Base-by-base conservation (phyloP, 2,113 vertebrate genomes). In the Chaetodon trifascialis region DNA sequence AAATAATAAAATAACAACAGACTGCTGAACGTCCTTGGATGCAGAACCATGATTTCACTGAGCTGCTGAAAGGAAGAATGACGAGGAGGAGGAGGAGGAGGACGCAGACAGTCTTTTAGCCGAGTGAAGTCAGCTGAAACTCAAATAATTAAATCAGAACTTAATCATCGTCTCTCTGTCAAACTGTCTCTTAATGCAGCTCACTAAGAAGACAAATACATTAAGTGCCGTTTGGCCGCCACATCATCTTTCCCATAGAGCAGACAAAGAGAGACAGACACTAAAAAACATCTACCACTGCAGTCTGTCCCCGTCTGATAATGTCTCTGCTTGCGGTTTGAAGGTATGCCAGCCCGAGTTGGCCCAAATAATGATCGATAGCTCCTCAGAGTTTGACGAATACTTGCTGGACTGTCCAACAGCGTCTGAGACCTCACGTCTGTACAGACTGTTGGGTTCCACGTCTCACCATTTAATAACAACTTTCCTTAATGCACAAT, bases 171-270 rank as follows among this genome's bases (percentile, higher is more conserved):
- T 40, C 30, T 80, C 58, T 47, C 62, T 80, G 74, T 63, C 80
- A 80, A 75, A 75, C 73, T 68, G 69, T 51, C 5, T 5, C 64
- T 74, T 52, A 56, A 63, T 51, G 64, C 11, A 2, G 11, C 65
- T 76, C 56, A 47, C 51, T 36, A 36, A 72, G 17, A 25, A 11
- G 21, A 73, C 58, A 73, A 86, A 73, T 42, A 21, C 34, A 73
- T 67, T 75, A 62, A 77, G 66, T 55, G 73, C 30, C 78, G 68
- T 82, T 88, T 89, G 85, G 87, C 77, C 7, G 23, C 56, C 78
- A 72, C 52, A 58, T 49, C 47, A 42, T 74, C 67, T 10, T n/a
- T 17, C n/a, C n/a, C 0, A 8, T 40, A 44, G 5, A 23, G 51
- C 75, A 30, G 47, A 40, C 2, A 49, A 12, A 44, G 40, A 21